Percentiles rank a stretch among this genome's conserved stretches.
These are phyloP conservation scores for Epistrophella euchroma DNA, from an alignment of 2,888 invertebrate genomes.

Conservation along the genomic window DNA sequence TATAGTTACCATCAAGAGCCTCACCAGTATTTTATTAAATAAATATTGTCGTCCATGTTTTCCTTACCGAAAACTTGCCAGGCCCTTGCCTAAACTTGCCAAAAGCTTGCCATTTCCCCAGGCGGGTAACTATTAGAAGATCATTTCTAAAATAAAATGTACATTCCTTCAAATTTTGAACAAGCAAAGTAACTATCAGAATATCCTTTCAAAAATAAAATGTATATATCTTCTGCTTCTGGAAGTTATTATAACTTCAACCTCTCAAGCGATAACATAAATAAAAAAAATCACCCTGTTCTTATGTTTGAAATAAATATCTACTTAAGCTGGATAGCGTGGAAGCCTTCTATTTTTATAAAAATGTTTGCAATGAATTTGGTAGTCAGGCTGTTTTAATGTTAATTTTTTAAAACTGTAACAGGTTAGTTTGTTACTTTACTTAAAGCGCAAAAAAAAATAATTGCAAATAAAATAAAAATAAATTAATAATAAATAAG, in stretches of 20 bases:
- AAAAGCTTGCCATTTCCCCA: too few relatives aligned
- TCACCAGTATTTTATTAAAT: too few relatives aligned
- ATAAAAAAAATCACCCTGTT: slow-evolving; percentile 3
- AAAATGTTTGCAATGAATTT: slow-evolving; percentile 11
- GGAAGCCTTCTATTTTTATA: background rate
- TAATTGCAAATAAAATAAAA: background rate
- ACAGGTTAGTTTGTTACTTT: slow-evolving; percentile 64
- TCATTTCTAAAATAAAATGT: too few relatives aligned
- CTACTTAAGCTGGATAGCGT: background rate
- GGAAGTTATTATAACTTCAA: background rate
- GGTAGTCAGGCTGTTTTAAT: background rate
- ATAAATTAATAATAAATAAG: slow-evolving; percentile 6
- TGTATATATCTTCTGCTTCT: too few relatives aligned
- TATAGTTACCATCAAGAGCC: too few relatives aligned
- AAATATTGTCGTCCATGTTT: too few relatives aligned
- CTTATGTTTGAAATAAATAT: slow-evolving; percentile 6
- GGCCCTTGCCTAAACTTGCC: too few relatives aligned
- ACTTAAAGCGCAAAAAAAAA: slow-evolving; percentile 1
- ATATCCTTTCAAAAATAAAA: too few relatives aligned
- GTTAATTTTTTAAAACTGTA: background rate
- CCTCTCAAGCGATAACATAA: background rate
- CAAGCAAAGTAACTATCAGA: too few relatives aligned
- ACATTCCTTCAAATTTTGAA: too few relatives aligned
- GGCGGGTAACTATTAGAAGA: too few relatives aligned
- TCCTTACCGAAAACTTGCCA: too few relatives aligned